Evolutionary conservation across 2,888 invertebrate species (phyloP).

Genomic region (Aphidoletes aphidimyza): DNA sequence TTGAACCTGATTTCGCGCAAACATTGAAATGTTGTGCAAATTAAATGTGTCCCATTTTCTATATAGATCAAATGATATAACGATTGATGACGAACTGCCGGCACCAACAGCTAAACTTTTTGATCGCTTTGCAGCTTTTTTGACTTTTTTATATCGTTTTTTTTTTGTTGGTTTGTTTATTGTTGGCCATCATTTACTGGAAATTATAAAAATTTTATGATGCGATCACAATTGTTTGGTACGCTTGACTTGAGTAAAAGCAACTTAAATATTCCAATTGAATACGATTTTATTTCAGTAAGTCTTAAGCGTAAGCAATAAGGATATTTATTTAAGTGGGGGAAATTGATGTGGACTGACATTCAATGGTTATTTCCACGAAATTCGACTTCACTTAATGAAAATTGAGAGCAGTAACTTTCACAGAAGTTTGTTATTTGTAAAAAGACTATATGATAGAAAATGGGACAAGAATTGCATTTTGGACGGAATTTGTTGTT

Average conservation of each 20-base stretch:
- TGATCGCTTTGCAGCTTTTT: not conserved
- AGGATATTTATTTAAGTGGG: not conserved
- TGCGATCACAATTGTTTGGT: not conserved
- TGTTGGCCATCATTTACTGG: not conserved
- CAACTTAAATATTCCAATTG: not conserved
- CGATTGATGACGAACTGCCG: not conserved
- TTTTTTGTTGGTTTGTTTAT: not conserved
- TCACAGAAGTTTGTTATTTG: no score
- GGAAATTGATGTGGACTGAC: not conserved
- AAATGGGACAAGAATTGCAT: no score
- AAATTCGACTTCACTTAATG: not conserved
- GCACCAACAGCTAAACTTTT: not conserved
- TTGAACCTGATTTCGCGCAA: no score
- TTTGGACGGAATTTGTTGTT: no score
- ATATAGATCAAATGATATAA: no score
- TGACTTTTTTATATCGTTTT: not conserved
- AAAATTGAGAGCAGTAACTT: not conserved
- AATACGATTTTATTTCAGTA: not conserved
- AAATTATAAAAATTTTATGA: slow-evolving; percentile 9
- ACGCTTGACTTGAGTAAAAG: not conserved
- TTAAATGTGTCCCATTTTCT: no score
- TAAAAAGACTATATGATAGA: no score
- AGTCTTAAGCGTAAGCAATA: not conserved
- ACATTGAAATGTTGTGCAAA: no score
- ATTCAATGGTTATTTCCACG: not conserved